Percentiles rank a stretch among this genome's conserved stretches.
Evolutionary conservation across 2,888 invertebrate genomes (phyloP).

Genomic region (Cryptus armator): DNA sequence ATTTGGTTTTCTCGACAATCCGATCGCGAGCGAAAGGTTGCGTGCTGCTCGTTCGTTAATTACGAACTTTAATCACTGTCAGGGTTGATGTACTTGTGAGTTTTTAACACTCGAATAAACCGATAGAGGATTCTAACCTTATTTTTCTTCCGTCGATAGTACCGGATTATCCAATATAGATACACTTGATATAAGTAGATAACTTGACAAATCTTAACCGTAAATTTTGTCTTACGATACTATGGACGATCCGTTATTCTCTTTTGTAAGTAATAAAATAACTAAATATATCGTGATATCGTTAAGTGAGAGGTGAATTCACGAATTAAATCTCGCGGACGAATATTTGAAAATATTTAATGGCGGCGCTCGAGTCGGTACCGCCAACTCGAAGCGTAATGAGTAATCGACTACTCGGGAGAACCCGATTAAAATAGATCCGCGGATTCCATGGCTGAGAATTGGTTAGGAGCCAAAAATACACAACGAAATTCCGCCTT

Average conservation of each 20-base stretch:
- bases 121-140: too few relatives aligned
- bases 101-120: too few relatives aligned
- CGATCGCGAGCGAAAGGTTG: neutral
- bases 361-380: constrained; percentile 19
- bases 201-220: too few relatives aligned
- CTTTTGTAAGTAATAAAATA: too few relatives aligned
- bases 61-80: constrained; percentile 6
- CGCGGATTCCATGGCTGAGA: constrained; percentile 72
- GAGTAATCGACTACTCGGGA: constrained; percentile 77
- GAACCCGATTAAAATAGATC: constrained; percentile 79
- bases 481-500: constrained; percentile 43
- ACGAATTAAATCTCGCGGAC: neutral
- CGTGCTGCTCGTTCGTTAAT: constrained; percentile 4
- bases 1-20: neutral
- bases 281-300: neutral
- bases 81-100: too few relatives aligned
- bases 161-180: too few relatives aligned
- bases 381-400: constrained; percentile 65
- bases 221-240: too few relatives aligned
- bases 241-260: too few relatives aligned
- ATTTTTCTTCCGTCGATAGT: too few relatives aligned
- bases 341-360: constrained; percentile 42
- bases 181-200: too few relatives aligned
- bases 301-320: neutral
- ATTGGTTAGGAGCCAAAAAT: constrained; percentile 76